These are phyloP conservation scores for Brachyrhaphis roseni DNA, from an alignment of 2,797 vertebrate species.

Conservation along the genomic window DNA sequence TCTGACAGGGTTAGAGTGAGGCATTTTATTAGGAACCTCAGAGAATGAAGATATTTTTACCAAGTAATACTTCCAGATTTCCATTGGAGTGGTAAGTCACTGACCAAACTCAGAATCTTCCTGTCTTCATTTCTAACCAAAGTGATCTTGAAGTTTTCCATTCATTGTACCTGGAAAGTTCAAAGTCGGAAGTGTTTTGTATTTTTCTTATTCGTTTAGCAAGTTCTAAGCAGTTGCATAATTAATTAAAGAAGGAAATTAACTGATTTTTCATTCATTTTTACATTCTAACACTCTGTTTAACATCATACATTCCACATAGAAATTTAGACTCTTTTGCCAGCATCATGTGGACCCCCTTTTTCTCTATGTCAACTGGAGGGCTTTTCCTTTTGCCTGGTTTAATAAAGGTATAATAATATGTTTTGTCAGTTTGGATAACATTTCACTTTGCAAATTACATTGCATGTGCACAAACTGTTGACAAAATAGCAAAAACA, in stretches of 20 bases:
- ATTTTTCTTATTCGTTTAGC: not conserved
- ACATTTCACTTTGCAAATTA: not conserved
- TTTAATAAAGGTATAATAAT: too few relatives aligned
- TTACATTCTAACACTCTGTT: not conserved
- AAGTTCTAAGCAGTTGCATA: not conserved
- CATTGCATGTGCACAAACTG: not conserved
- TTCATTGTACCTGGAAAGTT: not conserved
- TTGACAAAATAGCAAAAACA: not conserved
- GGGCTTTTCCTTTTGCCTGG: not conserved
- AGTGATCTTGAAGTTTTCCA: not conserved
- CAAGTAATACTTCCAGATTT: not conserved
- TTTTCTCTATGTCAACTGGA: not conserved
- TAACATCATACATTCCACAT: too few relatives aligned
- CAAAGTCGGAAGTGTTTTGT: slow-evolving; percentile 1
- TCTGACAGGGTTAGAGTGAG: not conserved
- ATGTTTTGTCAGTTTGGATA: not conserved
- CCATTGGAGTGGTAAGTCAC: not conserved
- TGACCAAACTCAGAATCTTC: not conserved
- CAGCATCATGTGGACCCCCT: not conserved
- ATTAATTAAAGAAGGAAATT: not conserved
- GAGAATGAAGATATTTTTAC: not conserved
- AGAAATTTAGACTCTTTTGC: not conserved
- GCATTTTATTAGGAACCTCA: not conserved
- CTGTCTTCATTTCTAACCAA: not conserved
- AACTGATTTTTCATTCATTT: not conserved